phyloP scores from a whole-genome alignment of 2,888 invertebrate species.

The Aphidoletes aphidimyza region DNA sequence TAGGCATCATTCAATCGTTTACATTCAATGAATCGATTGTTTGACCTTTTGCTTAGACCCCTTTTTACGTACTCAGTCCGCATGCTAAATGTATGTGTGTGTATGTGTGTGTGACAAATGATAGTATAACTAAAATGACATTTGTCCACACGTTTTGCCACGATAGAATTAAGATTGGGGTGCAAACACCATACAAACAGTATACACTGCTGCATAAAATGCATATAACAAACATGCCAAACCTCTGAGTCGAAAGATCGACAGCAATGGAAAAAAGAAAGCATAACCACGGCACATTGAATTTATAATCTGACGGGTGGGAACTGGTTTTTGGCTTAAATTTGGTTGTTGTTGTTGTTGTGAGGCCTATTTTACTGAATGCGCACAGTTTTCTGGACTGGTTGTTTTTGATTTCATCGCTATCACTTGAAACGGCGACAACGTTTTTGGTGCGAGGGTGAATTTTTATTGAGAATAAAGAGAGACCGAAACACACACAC shows the following conservation, averaged over 20 bases:
- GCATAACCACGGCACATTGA: conserved; percentile 17
- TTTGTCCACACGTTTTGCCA: conserved; percentile 3
- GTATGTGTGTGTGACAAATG: background rate
- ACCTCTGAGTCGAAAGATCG: conserved; percentile 17
- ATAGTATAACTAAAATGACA: conserved; percentile 15
- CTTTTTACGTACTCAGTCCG: no score
- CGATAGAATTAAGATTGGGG: background rate
- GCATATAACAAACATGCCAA: background rate
- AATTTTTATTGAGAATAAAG: conserved; percentile 17
- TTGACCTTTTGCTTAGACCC: background rate
- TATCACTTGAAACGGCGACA: background rate
- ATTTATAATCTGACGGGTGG: conserved; percentile 46
- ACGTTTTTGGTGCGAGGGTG: conserved; percentile 17
- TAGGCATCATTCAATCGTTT: background rate
- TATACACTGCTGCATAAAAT: background rate
- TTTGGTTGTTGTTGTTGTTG: background rate
- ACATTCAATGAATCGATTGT: conserved; percentile 12
- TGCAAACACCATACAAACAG: background rate
- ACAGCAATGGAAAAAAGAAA: conserved; percentile 4
- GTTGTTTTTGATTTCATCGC: background rate
- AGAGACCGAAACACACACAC: no score
- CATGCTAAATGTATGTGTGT: no score
- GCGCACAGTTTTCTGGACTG: no score
- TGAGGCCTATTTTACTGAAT: no score
- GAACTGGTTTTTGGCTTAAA: conserved; percentile 28